Base-by-base conservation (phyloP, 2,888 invertebrate species). In the Agonopterix subpropinquella region DNA sequence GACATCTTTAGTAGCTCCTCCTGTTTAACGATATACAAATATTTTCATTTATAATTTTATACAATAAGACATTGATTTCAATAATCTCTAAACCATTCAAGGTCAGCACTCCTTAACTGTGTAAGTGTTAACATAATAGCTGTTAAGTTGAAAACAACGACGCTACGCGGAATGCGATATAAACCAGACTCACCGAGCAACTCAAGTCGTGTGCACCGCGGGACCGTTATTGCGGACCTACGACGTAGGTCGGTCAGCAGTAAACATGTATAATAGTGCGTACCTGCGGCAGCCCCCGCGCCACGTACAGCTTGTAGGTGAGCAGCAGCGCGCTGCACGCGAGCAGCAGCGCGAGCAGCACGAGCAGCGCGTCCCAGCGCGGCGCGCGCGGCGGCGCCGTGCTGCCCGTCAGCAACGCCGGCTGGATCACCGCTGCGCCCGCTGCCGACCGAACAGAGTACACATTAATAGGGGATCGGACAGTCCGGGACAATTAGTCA, bases 391-490 rank as follows among this genome's bases (percentile, higher is more conserved):
- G 55, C 11, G 58, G 60, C 3, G 58, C 55, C 8, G 55, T 48
- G 37, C 67, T 55, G 52, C 83, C 79, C 28, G 80, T 79, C 43
- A 85, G 67, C n/a, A 83, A 53, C 35, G 80, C 83, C 0, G 86
- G 86, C 55, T 86, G 86, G 57, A 85, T 82, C 46, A 86, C 83
- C 1, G 86, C 81, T 35, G 83, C 77, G 7, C 75, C 70, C n/a
- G 60, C 59, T 46, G n/a, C 1, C 39, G 5, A 39, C 1, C 39
- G 10, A 4, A 1, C n/a, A n/a, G 28, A 7, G 28, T 28, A 28
- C 28, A 5, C 28, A 28, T n/a, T n/a, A n/a, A n/a, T n/a, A n/a
- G n/a, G n/a, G n/a, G n/a, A n/a, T n/a, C n/a, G n/a, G n/a, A n/a
- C n/a, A n/a, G n/a, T n/a, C n/a, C n/a, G n/a, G n/a, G n/a, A n/a